Conservation (phyloP, 2,113 vertebrate species). For the Emydocephalus ijimae region DNA sequence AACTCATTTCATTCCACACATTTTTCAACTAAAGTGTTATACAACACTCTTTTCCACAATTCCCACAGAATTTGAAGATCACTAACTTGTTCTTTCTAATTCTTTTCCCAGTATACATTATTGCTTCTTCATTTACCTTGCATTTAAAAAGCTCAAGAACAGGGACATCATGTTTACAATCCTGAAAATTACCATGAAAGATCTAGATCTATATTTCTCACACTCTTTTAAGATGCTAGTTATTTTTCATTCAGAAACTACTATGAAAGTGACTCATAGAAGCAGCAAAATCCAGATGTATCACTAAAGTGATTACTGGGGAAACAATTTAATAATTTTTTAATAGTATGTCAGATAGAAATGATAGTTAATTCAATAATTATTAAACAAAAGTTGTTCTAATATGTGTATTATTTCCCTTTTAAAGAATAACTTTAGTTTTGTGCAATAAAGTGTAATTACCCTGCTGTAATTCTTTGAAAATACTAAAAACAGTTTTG, state of each 20-base stretch:
- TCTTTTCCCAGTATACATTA: not conserved
- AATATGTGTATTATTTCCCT: not conserved
- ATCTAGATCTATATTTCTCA: not conserved
- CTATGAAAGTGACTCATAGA: constrained; percentile 47
- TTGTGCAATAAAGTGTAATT: not conserved
- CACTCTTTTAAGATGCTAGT: not conserved
- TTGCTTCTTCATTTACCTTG: not conserved
- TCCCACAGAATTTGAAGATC: constrained; percentile 15
- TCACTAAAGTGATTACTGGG: constrained; percentile 29
- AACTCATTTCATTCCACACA: not conserved
- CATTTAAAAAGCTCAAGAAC: not conserved
- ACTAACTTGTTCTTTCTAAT: not conserved
- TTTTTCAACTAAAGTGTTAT: constrained; percentile 5
- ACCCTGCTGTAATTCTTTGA: not conserved
- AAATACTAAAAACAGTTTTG: not conserved
- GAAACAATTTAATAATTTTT: constrained; percentile 41
- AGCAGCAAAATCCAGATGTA: constrained; percentile 39
- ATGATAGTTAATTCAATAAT: constrained; percentile 18
- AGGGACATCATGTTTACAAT: not conserved
- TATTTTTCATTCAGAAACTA: constrained; percentile 16
- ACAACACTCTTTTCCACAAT: not conserved
- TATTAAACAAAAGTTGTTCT: not conserved
- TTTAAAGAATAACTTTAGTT: constrained; percentile 3
- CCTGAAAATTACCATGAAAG: too few species aligned
- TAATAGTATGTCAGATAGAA: constrained; percentile 32